These are phyloP conservation scores for Austrofundulus limnaeus DNA, from an alignment of 2,113 vertebrate species.

Conservation along the genomic window DNA sequence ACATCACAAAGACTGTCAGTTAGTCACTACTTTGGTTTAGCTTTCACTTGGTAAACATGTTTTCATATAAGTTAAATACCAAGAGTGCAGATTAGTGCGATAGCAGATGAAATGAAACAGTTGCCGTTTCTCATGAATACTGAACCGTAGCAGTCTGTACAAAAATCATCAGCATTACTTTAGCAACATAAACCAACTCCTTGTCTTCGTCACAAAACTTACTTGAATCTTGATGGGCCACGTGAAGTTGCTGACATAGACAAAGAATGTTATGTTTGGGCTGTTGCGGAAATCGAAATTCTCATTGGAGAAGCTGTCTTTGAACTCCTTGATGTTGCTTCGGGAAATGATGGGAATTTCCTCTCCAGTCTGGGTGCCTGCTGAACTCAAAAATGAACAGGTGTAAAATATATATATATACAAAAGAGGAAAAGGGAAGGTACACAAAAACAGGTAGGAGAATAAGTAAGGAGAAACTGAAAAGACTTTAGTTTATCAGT, in stretches of 20 bases:
- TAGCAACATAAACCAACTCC: background rate
- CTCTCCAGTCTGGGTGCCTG: constrained; percentile 94
- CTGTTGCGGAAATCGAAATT: constrained; percentile 98
- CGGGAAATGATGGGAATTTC: constrained; percentile 93
- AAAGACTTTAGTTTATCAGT: no score
- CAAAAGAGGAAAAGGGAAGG: background rate
- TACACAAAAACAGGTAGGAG: background rate
- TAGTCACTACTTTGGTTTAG: background rate
- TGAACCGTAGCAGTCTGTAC: background rate
- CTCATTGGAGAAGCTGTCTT: constrained; percentile 98
- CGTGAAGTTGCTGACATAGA: constrained; percentile 99
- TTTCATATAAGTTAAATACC: background rate
- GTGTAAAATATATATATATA: background rate
- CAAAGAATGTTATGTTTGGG: constrained; percentile 97
- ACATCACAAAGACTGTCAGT: background rate
- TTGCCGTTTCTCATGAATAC: background rate
- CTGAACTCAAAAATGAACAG: constrained; percentile 65
- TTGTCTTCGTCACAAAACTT: background rate
- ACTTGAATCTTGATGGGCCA: constrained; percentile 96
- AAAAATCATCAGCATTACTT: no score
- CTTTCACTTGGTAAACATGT: background rate
- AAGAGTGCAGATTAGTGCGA: background rate
- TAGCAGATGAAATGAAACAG: background rate
- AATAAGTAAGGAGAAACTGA: background rate
- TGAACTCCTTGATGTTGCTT: constrained; percentile 95